phyloP scores from a whole-genome alignment of 2,888 invertebrate genomes.

The Carabus problematicus region DNA sequence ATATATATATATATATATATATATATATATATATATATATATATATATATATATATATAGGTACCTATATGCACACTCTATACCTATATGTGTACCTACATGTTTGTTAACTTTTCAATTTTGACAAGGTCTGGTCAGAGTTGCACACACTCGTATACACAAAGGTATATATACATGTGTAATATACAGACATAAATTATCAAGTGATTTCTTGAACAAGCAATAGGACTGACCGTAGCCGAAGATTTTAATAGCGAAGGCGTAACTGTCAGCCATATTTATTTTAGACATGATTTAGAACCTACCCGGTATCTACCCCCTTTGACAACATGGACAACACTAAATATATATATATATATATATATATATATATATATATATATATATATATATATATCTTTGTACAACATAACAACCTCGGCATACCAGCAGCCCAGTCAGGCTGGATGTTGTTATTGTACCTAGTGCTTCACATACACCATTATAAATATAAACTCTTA shows the following conservation, averaged over 20 bases:
- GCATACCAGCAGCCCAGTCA: no score
- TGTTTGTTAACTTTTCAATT: constrained; percentile 34
- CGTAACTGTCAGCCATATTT: constrained; percentile 60
- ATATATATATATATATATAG: not conserved
- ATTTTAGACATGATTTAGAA: constrained; percentile 58
- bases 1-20: no score
- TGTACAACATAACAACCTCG: constrained; percentile 10
- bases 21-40: constrained; percentile 5
- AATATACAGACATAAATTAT: constrained; percentile 53
- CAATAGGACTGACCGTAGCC: constrained; percentile 52
- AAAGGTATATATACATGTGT: not conserved
- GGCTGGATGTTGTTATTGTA: no score
- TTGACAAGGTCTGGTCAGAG: constrained; percentile 34
- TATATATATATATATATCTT: constrained; percentile 39
- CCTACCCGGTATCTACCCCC: constrained; percentile 40
- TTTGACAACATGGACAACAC: constrained; percentile 30
- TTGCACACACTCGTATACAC: no score
- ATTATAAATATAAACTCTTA: no score
- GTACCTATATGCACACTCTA: no score
- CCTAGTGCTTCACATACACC: no score
- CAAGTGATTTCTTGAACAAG: constrained; percentile 54
- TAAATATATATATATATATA: no score
- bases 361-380: no score
- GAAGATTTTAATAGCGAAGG: constrained; percentile 54
- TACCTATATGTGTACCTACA: not conserved